Base-by-base conservation (phyloP, 2,797 vertebrate genomes). In the Clarias fuscus region DNA sequence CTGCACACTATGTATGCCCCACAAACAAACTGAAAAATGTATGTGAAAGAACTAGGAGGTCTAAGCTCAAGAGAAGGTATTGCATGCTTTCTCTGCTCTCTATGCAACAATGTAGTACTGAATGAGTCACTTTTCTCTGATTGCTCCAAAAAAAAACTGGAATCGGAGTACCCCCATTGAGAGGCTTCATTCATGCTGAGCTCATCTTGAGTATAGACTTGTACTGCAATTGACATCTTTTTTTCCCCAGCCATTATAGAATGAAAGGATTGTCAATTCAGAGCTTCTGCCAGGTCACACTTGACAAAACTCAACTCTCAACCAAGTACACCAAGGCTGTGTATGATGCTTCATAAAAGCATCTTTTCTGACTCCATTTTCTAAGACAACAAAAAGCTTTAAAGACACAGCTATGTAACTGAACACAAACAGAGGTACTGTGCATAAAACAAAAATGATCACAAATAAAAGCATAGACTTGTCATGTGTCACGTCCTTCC, bases 81-180 rank as follows among this genome's bases (percentile, higher is more conserved):
- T 70, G 73, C 65, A 33, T 64, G 71, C 68, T 72, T 59, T 72
- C 68, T 43, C 70, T 67, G 61, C 18, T 22, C 53, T 86, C 27
- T 48, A 75, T 82, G 76, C 22, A 65, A 48, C 70, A 77, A 20
- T 4, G 73, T 30, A 80, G 84, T 78, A 33, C 53, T 61, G 27
- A 85, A 81, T 73, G 30, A 87, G 76, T 67, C 79, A 72, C 58
- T 83, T 86, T 86, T 67, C 79, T 82, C 65, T 77, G 87, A 89
- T 83, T 89, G 87, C 86, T 64, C 76, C 53, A 43, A 76, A 85
- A 73, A 85, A 73, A 53, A 83, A 70, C 17, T 20, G 27, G 62
- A 68, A 76, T 68, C 68, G 56, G 48, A 37, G 11, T 62, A 22
- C 72, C 17, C 79, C 62, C 53, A 43, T 58, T 40, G 62, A 22